Base-by-base conservation (phyloP, 2,888 invertebrate species). In the Therioaphis trifolii region DNA sequence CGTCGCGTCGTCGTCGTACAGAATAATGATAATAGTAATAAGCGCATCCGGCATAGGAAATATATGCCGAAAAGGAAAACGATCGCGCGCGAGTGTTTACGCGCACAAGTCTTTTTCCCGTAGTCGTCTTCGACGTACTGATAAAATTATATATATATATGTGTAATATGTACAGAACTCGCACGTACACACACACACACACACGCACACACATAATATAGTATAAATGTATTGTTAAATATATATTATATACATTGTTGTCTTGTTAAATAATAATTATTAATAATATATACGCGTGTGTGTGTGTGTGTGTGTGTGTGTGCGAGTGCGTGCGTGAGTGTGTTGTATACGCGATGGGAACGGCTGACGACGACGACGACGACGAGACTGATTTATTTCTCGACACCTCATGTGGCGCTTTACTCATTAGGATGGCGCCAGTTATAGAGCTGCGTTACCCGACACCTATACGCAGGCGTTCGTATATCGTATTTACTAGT, bases 381-480 rank as follows among this genome's bases (percentile, higher is more conserved):
- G 68, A 69, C 78, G 78, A 79, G 78, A 79, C 82, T 82, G 82
- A 82, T 82, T 82, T 82, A 82, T 82, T 82, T 82, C 82, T 82
- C 82, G 82, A 82, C 82, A 82, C 82, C 82, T 82, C 82, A 82
- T 82, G 82, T 40, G 82, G 82, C 82, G 82, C 82, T 82, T 82
- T 82, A 82, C 82, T 82, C 82, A 82, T 82, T 82, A 82, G 82
- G 82, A 74, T 74, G 82, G 82, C 82, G 82, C 82, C 82, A 74
- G 82, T 63, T 27, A 27, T 27, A 43, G 52, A 68, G 52, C 46
- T 4, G n/a, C 29, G 82, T 74, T 74, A 82, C 82, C 82, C 82
- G 82, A 82, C 82, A 82, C 82, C 82, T 78, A 78, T 63, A 76
- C 27, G 18, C 35, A 18, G 29, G 55, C 71, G 46, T 61, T 2